Evolutionary conservation across 2,888 invertebrate species (phyloP).

Genomic region (Scaptomyza tumidula): DNA sequence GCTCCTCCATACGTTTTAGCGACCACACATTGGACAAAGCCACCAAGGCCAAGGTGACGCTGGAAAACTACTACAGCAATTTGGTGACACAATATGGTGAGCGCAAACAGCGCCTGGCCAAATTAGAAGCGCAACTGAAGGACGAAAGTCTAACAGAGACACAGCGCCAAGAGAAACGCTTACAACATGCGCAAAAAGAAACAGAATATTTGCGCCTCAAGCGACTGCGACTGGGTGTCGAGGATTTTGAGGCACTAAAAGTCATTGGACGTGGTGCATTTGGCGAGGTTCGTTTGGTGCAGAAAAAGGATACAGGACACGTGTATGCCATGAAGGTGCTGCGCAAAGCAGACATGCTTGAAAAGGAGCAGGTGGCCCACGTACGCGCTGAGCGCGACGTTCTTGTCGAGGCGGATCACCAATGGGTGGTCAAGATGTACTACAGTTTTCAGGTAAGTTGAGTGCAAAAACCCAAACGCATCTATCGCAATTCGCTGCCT

Average conservation of each 20-base stretch:
- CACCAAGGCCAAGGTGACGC: constrained; percentile 98
- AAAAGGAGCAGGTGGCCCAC: constrained; percentile 99
- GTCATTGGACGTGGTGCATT: constrained; percentile 96
- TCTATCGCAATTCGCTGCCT: constrained; percentile 22
- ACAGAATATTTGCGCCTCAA: constrained; percentile 99
- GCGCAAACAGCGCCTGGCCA: constrained; percentile 96
- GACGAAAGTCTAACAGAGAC: constrained; percentile 97
- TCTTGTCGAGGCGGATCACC: constrained; percentile 99
- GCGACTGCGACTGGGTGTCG: constrained; percentile 97
- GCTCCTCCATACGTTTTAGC: constrained; percentile 92
- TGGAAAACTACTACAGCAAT: constrained; percentile 99
- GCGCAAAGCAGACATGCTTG: constrained; percentile 99
- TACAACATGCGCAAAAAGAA: constrained; percentile 98
- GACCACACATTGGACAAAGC: constrained; percentile 99
- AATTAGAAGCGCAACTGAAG: constrained; percentile 97
- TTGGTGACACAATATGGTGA: constrained; percentile 98
- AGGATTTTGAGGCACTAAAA: constrained; percentile 99
- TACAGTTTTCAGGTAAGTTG: constrained; percentile 93
- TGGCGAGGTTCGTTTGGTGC: constrained; percentile 97
- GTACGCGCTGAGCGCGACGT: constrained; percentile 99
- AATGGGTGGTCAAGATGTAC: constrained; percentile 99
- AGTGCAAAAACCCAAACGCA: constrained; percentile 10
- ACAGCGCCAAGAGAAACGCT: constrained; percentile 93
- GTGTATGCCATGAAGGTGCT: constrained; percentile 99
- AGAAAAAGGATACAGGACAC: constrained; percentile 99